Conservation (phyloP, 2,797 vertebrate genomes). For the Pseudochirops corinnae region DNA sequence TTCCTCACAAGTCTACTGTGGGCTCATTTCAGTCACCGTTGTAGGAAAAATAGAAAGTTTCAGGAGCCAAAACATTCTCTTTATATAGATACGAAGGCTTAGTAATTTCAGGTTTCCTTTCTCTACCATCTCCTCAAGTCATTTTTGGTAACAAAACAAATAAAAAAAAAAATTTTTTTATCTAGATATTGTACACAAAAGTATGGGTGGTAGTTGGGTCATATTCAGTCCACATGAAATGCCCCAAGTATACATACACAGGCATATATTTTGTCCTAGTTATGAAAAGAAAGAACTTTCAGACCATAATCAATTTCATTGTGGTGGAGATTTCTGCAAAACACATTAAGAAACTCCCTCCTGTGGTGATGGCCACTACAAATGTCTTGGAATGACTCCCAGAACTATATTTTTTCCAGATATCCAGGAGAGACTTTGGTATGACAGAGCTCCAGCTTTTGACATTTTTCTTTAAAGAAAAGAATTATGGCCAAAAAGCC, state of each 20-base stretch:
- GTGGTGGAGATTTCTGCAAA: constrained; percentile 84
- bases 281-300: constrained; percentile 80
- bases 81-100: constrained; percentile 18
- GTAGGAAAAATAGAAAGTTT: constrained; percentile 22
- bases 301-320: constrained; percentile 84
- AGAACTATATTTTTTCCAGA: constrained; percentile 87
- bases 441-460: constrained; percentile 81
- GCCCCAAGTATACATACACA: constrained; percentile 69
- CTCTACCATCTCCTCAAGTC: not conserved
- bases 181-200: constrained; percentile 46
- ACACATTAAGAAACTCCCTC: constrained; percentile 86
- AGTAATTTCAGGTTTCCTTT: not conserved
- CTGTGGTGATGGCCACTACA: constrained; percentile 83
- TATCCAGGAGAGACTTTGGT: constrained; percentile 79
- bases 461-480: constrained; percentile 68
- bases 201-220: constrained; percentile 64
- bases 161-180: constrained; percentile 4
- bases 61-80: constrained; percentile 40
- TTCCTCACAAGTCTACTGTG: constrained; percentile 35
- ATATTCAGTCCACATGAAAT: constrained; percentile 66
- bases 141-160: constrained; percentile 1
- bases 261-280: constrained; percentile 67
- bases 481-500: constrained; percentile 65
- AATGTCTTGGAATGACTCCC: constrained; percentile 85
- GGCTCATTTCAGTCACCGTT: constrained; percentile 49